Base-by-base conservation (phyloP, 2,888 invertebrate species). In the Hedychridium roseum region DNA sequence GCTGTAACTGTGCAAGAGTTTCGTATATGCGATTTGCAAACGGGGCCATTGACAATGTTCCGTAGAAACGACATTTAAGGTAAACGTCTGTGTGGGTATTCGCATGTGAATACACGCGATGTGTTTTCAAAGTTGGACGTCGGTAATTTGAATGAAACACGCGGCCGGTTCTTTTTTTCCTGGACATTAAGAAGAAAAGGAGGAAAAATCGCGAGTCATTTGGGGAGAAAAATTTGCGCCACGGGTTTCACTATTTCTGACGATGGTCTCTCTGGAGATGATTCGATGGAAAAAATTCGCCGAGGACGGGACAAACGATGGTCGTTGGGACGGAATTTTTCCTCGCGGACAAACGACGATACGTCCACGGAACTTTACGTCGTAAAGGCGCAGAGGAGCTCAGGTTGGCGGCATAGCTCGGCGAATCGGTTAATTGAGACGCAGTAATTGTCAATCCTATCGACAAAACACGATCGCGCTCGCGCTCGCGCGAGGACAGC, bases 1-100 rank as follows among this genome's bases (percentile, higher is more conserved):
- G n/a, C n/a, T n/a, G n/a, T n/a, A n/a, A n/a, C n/a, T n/a, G n/a
- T n/a, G n/a, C 37, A 15, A 40, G 49, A 49, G 50, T 51, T 56
- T 59, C 32, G 51, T 32, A 28, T n/a, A n/a, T 23, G 30, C 48
- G 51, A 47, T 57, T 57, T 57, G 54, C 48, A 57, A 60, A 60
- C 45, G 57, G 46, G 60, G 60, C 47, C 60, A 40, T 45, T 45
- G 50, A 40, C 48, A 44, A 42, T 21, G 50, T 59, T 57, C 57
- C 57, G 59, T 57, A 60, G 47, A 60, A 60, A 60, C 51, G 57
- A 21, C 31, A 51, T 39, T 48, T 54, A 59, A 60, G 57, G 51
- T 44, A 44, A 59, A 46, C 50, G 43, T 37, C 44, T 44, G 41
- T 54, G 51, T n/a, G n/a, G 27, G 57, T 50, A 60, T 60, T 60